These are phyloP conservation scores for Drosophila mojavensis DNA, from an alignment of 1,140 invertebrate genomes.

Conservation along the genomic window DNA sequence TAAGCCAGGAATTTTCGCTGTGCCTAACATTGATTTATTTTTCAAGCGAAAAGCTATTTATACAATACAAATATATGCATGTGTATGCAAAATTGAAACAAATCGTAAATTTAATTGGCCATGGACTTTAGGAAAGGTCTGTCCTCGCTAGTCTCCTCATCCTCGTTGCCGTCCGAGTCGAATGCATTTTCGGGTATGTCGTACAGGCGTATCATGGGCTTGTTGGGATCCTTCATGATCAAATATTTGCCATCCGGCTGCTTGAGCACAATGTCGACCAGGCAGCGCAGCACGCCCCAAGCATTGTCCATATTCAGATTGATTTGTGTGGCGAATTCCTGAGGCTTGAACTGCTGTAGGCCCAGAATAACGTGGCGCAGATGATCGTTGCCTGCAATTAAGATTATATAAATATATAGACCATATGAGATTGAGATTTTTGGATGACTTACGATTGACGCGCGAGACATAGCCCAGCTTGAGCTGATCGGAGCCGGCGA, in stretches of 20 bases:
- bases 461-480: constrained; percentile 99
- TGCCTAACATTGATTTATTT: too few species aligned
- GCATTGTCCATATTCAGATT: constrained; percentile 99
- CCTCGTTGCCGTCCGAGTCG: constrained; percentile 94
- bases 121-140: constrained; percentile 15
- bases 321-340: constrained; percentile 99
- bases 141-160: constrained; percentile 89
- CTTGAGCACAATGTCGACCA: constrained; percentile 99
- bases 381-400: constrained; percentile 88
- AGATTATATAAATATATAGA: background rate
- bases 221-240: constrained; percentile 99
- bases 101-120: constrained; percentile 1
- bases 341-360: constrained; percentile 99
- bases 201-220: constrained; percentile 97
- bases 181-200: constrained; percentile 99
- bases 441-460: constrained; percentile 87
- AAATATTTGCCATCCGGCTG: constrained; percentile 98
- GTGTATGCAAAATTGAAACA: background rate
- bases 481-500: constrained; percentile 98
- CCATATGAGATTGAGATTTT: background rate
- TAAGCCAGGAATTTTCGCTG: too few species aligned
- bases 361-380: constrained; percentile 98
- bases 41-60: too few species aligned
- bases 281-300: constrained; percentile 98
- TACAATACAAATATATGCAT: background rate